Evolutionary conservation across 2,888 invertebrate species (phyloP).

Genomic region (Dioctria rufipes): DNA sequence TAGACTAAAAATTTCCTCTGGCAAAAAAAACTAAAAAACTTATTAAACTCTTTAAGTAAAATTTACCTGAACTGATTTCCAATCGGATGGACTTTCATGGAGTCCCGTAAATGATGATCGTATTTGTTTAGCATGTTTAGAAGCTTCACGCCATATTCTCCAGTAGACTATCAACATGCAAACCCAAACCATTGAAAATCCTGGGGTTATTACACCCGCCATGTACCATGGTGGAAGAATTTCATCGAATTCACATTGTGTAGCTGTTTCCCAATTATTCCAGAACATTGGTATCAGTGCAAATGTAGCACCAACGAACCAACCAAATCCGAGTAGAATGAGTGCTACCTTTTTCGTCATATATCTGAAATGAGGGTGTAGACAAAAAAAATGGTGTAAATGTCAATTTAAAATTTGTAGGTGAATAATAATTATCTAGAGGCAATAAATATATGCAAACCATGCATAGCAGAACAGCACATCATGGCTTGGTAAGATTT

Average conservation of each 20-base stretch:
- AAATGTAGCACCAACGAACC: conserved; percentile 78
- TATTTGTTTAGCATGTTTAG: conserved; percentile 80
- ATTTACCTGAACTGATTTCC: conserved; percentile 83
- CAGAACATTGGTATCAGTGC: conserved; percentile 83
- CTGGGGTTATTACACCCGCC: conserved; percentile 76
- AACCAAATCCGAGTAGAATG: conserved; percentile 77
- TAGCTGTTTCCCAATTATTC: conserved; percentile 80
- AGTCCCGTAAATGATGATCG: conserved; percentile 75
- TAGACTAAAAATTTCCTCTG: not conserved
- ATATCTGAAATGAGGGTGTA: conserved; percentile 67
- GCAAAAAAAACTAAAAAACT: not conserved
- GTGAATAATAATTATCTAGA: too few species aligned
- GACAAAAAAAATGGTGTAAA: not conserved
- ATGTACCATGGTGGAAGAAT: conserved; percentile 73
- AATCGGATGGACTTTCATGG: conserved; percentile 76
- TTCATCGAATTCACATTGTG: conserved; percentile 79
- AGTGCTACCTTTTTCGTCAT: conserved; percentile 81
- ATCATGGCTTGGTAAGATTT: too few species aligned
- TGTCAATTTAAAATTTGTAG: not conserved
- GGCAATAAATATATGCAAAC: too few species aligned
- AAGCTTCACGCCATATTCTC: conserved; percentile 85
- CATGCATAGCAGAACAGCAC: too few species aligned
- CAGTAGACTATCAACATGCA: conserved; percentile 83
- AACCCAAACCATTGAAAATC: conserved; percentile 82
- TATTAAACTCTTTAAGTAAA: conserved; percentile 36